A percentile compares a stretch with the other conserved stretches of the same genome.
Conservation (phyloP, 2,113 vertebrate species). For the Pelecanus crispus region DNA sequence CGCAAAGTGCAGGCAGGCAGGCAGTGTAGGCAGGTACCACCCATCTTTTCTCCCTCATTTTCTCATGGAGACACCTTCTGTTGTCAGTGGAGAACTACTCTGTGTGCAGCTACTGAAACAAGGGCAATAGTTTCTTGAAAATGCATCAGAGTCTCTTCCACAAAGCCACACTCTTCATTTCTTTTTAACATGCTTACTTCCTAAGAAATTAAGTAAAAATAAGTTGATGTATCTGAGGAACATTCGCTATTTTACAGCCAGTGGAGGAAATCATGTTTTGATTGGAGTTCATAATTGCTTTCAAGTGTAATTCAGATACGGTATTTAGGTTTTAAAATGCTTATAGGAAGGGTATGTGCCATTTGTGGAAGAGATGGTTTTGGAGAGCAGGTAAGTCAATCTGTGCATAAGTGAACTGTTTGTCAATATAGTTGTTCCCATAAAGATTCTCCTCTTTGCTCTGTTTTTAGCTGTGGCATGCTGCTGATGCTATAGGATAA, state of each 20-base stretch:
- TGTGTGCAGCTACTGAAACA: conserved; percentile 11
- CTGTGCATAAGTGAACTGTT: conserved; percentile 8
- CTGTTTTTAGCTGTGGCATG: conserved; percentile 83
- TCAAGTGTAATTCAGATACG: background rate
- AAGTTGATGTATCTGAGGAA: background rate
- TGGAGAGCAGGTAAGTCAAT: conserved; percentile 74
- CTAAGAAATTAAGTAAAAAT: background rate
- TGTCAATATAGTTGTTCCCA: conserved; percentile 26
- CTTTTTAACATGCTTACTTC: background rate
- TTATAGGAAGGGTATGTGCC: conserved; percentile 45
- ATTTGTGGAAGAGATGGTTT: conserved; percentile 69
- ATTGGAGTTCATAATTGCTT: background rate
- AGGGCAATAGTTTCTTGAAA: background rate
- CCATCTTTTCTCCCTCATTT: conserved; percentile 43
- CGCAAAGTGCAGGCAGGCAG: conserved; percentile 80
- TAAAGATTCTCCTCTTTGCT: conserved; percentile 46
- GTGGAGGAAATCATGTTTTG: background rate
- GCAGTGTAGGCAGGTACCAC: conserved; percentile 81
- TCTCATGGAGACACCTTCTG: conserved; percentile 13
- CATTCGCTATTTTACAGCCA: background rate
- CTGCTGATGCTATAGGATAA: conserved; percentile 79
- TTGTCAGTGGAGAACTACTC: conserved; percentile 37
- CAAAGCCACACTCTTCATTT: conserved; percentile 45
- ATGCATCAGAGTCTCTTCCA: conserved; percentile 64
- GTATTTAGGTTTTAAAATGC: background rate